Evolutionary conservation across 2,113 vertebrate species (phyloP).

Genomic region (Stictonetta naevosa): DNA sequence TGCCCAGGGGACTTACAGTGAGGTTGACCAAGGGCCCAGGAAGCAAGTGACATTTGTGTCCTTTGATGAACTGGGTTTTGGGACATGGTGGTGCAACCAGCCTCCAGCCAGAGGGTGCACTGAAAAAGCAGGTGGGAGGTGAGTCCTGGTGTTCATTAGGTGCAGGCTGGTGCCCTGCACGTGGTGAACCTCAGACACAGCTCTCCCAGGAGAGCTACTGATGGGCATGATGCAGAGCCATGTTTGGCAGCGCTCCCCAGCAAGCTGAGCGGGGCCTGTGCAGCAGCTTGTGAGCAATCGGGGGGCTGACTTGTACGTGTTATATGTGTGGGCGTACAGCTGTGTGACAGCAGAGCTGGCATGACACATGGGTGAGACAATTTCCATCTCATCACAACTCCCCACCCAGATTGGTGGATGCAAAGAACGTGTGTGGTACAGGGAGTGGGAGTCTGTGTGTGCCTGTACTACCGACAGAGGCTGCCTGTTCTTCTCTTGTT

Average conservation of each 20-base stretch:
- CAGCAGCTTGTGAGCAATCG: constrained; percentile 38
- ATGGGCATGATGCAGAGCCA: neutral
- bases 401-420: constrained; percentile 34
- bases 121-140: neutral
- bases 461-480: constrained; percentile 46
- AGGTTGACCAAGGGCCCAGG: neutral
- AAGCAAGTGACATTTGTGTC: fast-evolving
- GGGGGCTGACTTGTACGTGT: constrained; percentile 36
- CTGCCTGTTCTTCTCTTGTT: constrained; percentile 52
- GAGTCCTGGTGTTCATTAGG: neutral
- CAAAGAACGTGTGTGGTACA: constrained; percentile 47
- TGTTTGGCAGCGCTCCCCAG: neutral
- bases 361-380: constrained; percentile 68
- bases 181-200: neutral
- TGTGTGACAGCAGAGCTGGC: constrained; percentile 58
- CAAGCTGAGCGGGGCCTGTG: neutral
- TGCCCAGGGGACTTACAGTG: neutral
- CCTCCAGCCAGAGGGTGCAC: neutral
- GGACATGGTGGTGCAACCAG: neutral
- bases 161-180: neutral
- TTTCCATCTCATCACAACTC: constrained; percentile 64
- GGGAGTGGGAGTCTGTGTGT: constrained; percentile 60
- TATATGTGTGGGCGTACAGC: constrained; percentile 50
- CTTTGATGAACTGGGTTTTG: neutral
- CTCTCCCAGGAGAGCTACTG: neutral